Evolutionary conservation across 2,797 vertebrate genomes (phyloP).

Genomic region (Delichon dasypus): DNA sequence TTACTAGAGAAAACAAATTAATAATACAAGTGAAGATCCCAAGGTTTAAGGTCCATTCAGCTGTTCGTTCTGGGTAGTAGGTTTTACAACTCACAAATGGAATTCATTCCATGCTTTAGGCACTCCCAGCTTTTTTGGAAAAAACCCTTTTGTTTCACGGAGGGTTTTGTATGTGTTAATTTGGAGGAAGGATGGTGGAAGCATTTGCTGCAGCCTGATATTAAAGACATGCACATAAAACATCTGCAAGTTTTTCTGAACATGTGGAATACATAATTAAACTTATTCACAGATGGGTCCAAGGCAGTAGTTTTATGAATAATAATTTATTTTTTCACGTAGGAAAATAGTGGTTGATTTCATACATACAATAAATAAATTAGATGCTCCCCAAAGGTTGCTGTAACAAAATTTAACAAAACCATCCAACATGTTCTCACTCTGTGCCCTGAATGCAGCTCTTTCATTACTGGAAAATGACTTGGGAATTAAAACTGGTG

Average conservation of each 20-base stretch:
- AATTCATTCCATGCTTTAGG: background rate
- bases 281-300: background rate
- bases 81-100: background rate
- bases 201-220: background rate
- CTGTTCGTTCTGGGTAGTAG: background rate
- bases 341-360: constrained; percentile 25
- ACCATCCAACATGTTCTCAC: constrained; percentile 23
- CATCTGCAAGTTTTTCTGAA: constrained; percentile 14
- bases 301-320: background rate
- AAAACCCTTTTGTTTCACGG: background rate
- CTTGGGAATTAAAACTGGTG: constrained; percentile 58
- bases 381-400: constrained; percentile 24
- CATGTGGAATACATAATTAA: background rate
- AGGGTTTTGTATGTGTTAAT: background rate
- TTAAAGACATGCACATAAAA: background rate
- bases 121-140: background rate
- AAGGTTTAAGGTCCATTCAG: background rate
- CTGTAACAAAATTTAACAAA: constrained; percentile 42
- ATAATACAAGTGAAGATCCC: background rate
- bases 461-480: constrained; percentile 63
- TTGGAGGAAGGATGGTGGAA: background rate
- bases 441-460: constrained; percentile 37
- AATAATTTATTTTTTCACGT: background rate
- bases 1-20: background rate
- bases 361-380: constrained; percentile 26